Evolutionary conservation across 2,888 invertebrate genomes (phyloP), one percentile per base, ranked within the genome.

Genomic region (Syrista parreyssii): DNA sequence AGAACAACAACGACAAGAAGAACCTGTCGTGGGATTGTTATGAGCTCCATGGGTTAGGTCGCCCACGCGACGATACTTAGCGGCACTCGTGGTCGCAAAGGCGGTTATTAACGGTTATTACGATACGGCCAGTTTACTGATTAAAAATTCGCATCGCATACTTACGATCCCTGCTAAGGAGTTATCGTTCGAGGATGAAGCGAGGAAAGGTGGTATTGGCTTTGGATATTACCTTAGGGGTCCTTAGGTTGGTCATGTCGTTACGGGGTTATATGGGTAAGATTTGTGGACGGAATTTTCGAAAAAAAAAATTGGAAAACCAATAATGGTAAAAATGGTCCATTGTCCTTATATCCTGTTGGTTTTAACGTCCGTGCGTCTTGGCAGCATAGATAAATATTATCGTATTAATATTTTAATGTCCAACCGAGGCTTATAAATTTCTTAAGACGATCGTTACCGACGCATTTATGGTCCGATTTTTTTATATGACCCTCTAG

Each of bases 21-120:
- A 84, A 86, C 83, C 84, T 84, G 84, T 85, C 81, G 80, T 82
- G 78, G 81, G 83, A 55, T 78, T 78, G 80, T 78, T 73, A 75
- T 78, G 75, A 75, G 33, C 34, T 33, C 1, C 74, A 30, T 34
- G 36, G 36, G 36, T 55, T 55, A 55, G 74, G 33, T 71, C 74
- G 81, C 88, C 88, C 88, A 88, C 87, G 85, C 86, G 88, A 79
- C 81, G 85, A 81, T 87, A 85, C 85, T 87, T 87, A 87, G 85
- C 86, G 82, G 83, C 87, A 78, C 81, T 82, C 79, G 75, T 73
- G 76, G 74, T 82, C 78, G 86, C 86, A 79, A 86, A 85, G 86
- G 83, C 83, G 86, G 85, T 88, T 87, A 87, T 87, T 87, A 87
- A 87, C 87, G 86, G 87, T 87, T 87, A 88, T 87, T 87, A 86